Percentiles rank a stretch among this genome's conserved stretches.
Evolutionary conservation across 2,888 invertebrate species (phyloP).

Genomic region (Dasypogon diadema): DNA sequence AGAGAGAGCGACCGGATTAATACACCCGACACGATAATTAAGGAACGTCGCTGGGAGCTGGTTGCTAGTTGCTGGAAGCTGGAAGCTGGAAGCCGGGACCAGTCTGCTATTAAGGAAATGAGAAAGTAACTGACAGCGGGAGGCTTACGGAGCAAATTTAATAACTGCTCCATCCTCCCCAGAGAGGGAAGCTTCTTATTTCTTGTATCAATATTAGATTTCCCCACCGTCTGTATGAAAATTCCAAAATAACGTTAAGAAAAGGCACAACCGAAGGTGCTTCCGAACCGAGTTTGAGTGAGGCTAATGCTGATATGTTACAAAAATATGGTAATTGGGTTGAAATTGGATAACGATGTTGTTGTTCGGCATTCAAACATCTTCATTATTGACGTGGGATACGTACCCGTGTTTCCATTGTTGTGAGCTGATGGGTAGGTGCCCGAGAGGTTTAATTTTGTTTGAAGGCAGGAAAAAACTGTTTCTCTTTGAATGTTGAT

Average conservation of each 20-base stretch:
- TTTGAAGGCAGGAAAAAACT: too few relatives aligned
- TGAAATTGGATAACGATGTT: conserved; percentile 53
- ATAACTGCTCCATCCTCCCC: background rate
- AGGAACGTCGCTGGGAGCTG: background rate
- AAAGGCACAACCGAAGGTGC: background rate
- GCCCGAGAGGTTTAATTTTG: too few relatives aligned
- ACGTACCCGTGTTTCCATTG: background rate
- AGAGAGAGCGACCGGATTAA: background rate
- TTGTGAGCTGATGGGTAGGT: too few relatives aligned
- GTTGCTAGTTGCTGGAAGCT: too few relatives aligned
- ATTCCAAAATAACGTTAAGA: background rate
- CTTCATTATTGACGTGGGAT: background rate
- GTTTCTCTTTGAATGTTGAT: too few relatives aligned
- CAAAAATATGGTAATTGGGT: conserved; percentile 55
- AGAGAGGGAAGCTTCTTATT: conserved; percentile 1
- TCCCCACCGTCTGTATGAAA: conserved; percentile 1
- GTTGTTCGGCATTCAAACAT: conserved; percentile 36
- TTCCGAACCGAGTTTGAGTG: background rate
- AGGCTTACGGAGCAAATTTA: conserved; percentile 11
- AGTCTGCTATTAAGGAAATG: background rate
- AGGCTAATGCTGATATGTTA: conserved; percentile 48
- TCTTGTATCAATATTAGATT: conserved; percentile 30
- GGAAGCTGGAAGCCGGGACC: too few relatives aligned
- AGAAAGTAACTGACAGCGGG: background rate
- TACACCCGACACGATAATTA: conserved; percentile 6